phyloP scores from a whole-genome alignment of 2,797 vertebrate genomes.

The Naso thynnoides region DNA sequence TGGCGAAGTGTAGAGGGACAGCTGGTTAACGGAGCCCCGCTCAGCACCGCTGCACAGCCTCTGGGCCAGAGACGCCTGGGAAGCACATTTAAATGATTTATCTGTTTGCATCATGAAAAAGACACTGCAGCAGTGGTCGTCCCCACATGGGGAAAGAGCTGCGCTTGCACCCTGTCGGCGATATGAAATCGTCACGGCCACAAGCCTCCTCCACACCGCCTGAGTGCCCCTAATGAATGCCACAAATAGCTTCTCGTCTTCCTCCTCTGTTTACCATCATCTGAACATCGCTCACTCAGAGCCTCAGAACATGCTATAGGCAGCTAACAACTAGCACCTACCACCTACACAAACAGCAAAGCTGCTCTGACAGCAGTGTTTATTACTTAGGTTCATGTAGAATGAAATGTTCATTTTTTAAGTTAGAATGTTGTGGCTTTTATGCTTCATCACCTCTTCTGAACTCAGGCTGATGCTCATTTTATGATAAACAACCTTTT shows the following conservation, averaged over 20 bases:
- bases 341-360: constrained; percentile 17
- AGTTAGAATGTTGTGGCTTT: neutral
- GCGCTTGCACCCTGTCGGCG: constrained; percentile 14
- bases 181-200: constrained; percentile 35
- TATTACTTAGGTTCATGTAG: neutral
- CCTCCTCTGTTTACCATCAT: constrained; percentile 52
- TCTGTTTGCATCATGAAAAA: constrained; percentile 34
- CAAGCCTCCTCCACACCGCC: constrained; percentile 60
- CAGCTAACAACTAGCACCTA: constrained; percentile 41
- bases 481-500: no score
- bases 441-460: no score
- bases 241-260: constrained; percentile 61
- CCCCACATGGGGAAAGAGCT: constrained; percentile 31
- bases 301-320: constrained; percentile 13
- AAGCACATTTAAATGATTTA: constrained; percentile 65
- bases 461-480: no score
- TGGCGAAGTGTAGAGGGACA: constrained; percentile 96
- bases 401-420: neutral
- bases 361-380: constrained; percentile 9
- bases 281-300: constrained; percentile 31
- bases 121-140: neutral
- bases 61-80: constrained; percentile 87
- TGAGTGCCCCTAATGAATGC: constrained; percentile 65
- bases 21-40: constrained; percentile 89
- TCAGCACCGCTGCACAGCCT: constrained; percentile 88